phyloP scores from a whole-genome alignment of 1,140 invertebrate genomes.

The Cardiocondyla obscurior region DNA sequence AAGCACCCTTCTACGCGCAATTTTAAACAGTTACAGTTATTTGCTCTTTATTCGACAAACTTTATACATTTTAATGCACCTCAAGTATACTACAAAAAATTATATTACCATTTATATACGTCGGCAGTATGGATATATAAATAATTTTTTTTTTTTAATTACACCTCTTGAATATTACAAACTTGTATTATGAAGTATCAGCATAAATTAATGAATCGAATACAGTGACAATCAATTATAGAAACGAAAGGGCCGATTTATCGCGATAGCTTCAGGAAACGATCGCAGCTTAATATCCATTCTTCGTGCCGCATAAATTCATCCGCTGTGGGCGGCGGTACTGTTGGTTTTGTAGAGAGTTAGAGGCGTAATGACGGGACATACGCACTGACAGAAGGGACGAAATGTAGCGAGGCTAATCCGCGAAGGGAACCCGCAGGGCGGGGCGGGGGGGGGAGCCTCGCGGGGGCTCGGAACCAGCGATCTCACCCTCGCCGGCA shows the following conservation, averaged over 20 bases:
- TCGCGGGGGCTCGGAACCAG: conserved; percentile 13
- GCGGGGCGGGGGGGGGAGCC: not conserved
- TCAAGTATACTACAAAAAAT: not conserved
- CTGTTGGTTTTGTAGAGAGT: conserved; percentile 37
- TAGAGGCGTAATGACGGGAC: conserved; percentile 65
- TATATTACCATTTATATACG: not conserved
- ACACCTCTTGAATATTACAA: not conserved
- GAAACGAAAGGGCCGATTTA: conserved; percentile 35
- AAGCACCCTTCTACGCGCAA: not conserved
- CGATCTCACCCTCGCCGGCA: conserved; percentile 10
- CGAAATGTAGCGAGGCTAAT: conserved; percentile 83
- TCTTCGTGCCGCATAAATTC: not conserved
- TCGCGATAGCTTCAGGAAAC: conserved; percentile 28
- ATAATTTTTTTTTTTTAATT: not conserved
- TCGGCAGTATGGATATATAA: not conserved
- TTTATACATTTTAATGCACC: not conserved
- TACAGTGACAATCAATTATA: not conserved
- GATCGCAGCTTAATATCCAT: not conserved
- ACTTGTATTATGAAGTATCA: too few species aligned
- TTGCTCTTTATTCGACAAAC: not conserved
- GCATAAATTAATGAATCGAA: too few species aligned
- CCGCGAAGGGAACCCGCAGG: conserved; percentile 65
- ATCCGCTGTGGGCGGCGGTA: conserved; percentile 21
- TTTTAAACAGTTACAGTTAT: not conserved
- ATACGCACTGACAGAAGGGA: conserved; percentile 82